These are phyloP conservation scores for Heteractis magnifica DNA, from an alignment of 92 coral and sea anemone genomes.

Conservation along the genomic window DNA sequence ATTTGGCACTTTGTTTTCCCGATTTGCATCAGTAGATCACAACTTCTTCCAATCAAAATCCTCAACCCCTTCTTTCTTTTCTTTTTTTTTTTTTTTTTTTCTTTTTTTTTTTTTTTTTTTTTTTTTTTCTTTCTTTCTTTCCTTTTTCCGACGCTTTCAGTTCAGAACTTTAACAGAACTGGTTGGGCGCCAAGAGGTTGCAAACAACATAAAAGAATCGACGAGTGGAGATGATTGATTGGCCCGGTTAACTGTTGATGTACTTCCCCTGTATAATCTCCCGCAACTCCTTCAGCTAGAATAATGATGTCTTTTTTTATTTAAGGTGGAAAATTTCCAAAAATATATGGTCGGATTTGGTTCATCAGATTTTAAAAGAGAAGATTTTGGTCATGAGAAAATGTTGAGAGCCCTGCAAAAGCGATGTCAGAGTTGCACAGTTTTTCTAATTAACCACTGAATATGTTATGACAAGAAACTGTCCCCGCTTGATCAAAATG, in stretches of 20 bases:
- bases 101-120: not conserved
- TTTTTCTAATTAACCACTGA: not conserved
- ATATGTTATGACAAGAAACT: not conserved
- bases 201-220: not conserved
- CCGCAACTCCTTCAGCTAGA: not conserved
- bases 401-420: not conserved
- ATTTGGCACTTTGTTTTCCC: no score
- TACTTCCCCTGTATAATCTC: not conserved
- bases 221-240: not conserved
- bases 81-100: no score
- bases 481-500: not conserved
- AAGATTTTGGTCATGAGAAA: not conserved
- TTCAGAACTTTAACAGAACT: not conserved
- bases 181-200: not conserved
- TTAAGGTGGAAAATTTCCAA: not conserved
- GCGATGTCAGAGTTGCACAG: not conserved
- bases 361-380: not conserved
- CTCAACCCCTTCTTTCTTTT: no score
- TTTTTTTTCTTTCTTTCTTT: not conserved
- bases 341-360: not conserved
- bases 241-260: not conserved
- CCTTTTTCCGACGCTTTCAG: not conserved
- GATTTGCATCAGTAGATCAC: no score
- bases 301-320: conserved; percentile 1
- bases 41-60: no score